Conservation (phyloP, 1,140 invertebrate species). For the Pseudobourletiella spinata region DNA sequence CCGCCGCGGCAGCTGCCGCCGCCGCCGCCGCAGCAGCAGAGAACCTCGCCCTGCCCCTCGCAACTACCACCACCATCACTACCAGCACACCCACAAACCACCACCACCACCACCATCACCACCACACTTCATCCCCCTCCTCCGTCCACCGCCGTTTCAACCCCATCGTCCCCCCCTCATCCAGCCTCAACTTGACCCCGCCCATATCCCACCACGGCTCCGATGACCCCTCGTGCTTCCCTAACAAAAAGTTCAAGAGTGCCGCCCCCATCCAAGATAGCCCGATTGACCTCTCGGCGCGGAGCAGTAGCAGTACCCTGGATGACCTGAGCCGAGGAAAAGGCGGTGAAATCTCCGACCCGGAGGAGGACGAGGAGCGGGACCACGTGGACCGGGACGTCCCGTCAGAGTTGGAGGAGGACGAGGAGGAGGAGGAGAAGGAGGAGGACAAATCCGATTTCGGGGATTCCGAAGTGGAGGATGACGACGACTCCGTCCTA, state of each 20-base stretch:
- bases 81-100: not conserved
- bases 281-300: slow-evolving; percentile 35
- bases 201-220: slow-evolving; percentile 35
- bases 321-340: slow-evolving; percentile 4
- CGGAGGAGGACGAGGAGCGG: slow-evolving; percentile 7
- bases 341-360: slow-evolving; percentile 7
- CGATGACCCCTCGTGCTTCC: slow-evolving; percentile 24
- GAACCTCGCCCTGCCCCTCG: slow-evolving; percentile 24
- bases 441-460: slow-evolving; percentile 17
- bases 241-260: slow-evolving; percentile 14
- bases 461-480: slow-evolving; percentile 27
- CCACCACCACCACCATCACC: slow-evolving; percentile 3
- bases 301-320: slow-evolving; percentile 14
- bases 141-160: slow-evolving; percentile 4
- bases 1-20: slow-evolving; percentile 16
- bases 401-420: slow-evolving; percentile 7
- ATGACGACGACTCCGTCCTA: slow-evolving; percentile 16
- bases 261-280: slow-evolving; percentile 23
- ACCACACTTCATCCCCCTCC: not conserved
- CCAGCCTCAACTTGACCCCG: slow-evolving; percentile 34
- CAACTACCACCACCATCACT: slow-evolving; percentile 1
- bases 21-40: slow-evolving; percentile 26
- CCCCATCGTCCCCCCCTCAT: slow-evolving; percentile 30
- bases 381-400: slow-evolving; percentile 10
- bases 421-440: not conserved